phyloP scores from a whole-genome alignment of 2,797 vertebrate genomes.

The Cossypha dichroa region DNA sequence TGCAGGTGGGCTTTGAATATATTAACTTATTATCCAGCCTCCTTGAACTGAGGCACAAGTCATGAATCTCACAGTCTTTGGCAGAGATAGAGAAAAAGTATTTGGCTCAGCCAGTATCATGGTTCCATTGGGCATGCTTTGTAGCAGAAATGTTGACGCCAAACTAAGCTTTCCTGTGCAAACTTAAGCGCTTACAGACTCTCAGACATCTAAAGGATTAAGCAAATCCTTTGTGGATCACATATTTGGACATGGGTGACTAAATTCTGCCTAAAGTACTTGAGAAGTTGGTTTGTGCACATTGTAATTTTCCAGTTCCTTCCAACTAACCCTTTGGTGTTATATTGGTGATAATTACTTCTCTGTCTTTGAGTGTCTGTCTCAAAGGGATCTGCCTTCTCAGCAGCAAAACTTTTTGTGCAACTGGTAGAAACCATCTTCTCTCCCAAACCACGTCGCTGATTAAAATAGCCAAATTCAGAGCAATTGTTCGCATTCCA shows the following conservation, averaged over 20 bases:
- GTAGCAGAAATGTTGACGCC: slow-evolving; percentile 56
- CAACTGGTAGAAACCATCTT: slow-evolving; percentile 6
- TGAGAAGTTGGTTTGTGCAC: slow-evolving; percentile 49
- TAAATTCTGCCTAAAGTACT: slow-evolving; percentile 48
- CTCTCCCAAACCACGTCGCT: not conserved
- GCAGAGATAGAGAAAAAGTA: slow-evolving; percentile 34
- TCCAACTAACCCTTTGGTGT: slow-evolving; percentile 48
- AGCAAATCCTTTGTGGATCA: slow-evolving; percentile 62
- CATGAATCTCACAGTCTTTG: slow-evolving; percentile 24
- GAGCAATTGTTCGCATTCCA: not conserved
- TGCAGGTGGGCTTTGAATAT: not conserved
- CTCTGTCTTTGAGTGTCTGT: not conserved
- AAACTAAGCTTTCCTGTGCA: slow-evolving; percentile 67
- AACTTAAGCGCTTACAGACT: slow-evolving; percentile 37
- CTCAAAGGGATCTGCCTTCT: not conserved
- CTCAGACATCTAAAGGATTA: slow-evolving; percentile 66
- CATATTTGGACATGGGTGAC: slow-evolving; percentile 64
- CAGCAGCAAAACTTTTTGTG: not conserved
- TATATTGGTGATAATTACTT: slow-evolving; percentile 53
- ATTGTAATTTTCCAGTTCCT: slow-evolving; percentile 33
- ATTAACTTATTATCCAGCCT: not conserved
- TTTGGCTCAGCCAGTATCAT: slow-evolving; percentile 55
- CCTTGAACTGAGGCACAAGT: not conserved
- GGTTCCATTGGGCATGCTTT: slow-evolving; percentile 62
- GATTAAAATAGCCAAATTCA: not conserved